Evolutionary conservation across 2,888 invertebrate genomes (phyloP), one percentile per base, ranked within the genome.

Genomic region (Trichopoda pennipes): DNA sequence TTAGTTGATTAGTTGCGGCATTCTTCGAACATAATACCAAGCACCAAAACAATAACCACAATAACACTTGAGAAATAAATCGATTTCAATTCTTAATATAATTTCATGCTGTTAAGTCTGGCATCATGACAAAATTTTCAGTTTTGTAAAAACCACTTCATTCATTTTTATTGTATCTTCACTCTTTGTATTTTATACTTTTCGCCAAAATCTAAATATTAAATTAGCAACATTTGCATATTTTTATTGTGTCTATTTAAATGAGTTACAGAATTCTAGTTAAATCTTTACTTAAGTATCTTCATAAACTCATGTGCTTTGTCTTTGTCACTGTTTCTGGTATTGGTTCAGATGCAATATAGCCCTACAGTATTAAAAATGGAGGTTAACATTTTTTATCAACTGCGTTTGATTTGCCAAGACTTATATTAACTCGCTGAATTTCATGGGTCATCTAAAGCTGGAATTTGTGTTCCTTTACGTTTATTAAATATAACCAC

Each of bases 51-150:
- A 69, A 16, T n/a, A 42, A n/a, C 44, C 28, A 56, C 9, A 68
- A 38, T 38, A 53, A 28, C 19, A 51, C 19, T 9, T 14, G 60
- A 49, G 68, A 74, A 75, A 75, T 87, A 89, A 88, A 88, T 88
- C 88, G 86, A 89, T 88, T 86, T 84, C 75, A 86, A 86, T 88
- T 86, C 85, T 87, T 88, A 88, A 88, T 88, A 86, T 51, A 85
- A 79, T 81, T 68, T 77, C 80, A 82, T 82, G 83, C 85, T 86
- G 84, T 75, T 81, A 72, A 82, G 77, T 76, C 77, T 86, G 85
- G 79, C 85, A 85, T 86, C 85, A 87, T 88, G 89, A 88, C 89
- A 88, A 86, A 86, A 85, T 86, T 60, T 79, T 55, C 23, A 66
- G 42, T 66, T 73, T 79, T 79, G 66, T 79, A 60, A 73, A 79